phyloP scores from a whole-genome alignment of 2,797 vertebrate genomes.

The Acanthis flammea region DNA sequence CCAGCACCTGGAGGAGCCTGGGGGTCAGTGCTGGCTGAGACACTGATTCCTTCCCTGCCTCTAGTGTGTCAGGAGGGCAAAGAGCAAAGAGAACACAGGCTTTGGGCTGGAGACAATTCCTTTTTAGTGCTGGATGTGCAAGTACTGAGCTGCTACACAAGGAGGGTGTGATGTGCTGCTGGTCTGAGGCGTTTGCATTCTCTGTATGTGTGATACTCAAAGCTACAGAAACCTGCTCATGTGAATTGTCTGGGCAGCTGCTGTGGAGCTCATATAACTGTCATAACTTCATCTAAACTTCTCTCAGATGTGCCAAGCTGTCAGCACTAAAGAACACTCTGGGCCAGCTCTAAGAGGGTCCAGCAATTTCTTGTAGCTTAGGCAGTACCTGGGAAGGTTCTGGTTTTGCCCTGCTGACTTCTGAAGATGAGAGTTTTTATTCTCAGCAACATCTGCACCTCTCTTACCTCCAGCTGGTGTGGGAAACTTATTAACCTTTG shows the following conservation, averaged over 20 bases:
- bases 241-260: not conserved
- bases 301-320: not conserved
- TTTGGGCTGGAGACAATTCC: not conserved
- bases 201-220: not conserved
- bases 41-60: accelerated
- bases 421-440: not conserved
- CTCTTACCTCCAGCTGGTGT: not conserved
- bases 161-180: not conserved
- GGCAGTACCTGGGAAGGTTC: not conserved
- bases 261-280: not conserved
- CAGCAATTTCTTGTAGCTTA: not conserved
- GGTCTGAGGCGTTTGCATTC: not conserved
- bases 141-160: not conserved
- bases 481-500: conserved; percentile 16
- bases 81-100: not conserved
- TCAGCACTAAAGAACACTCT: not conserved
- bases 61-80: accelerated
- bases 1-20: not conserved
- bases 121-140: not conserved
- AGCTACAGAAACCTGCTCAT: not conserved
- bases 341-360: not conserved
- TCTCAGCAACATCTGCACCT: not conserved
- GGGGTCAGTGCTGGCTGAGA: not conserved
- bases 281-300: not conserved
- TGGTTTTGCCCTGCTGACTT: not conserved